Percentiles rank a stretch among this genome's conserved stretches.
These are phyloP conservation scores for Margaritifera margaritifera DNA, from an alignment of 2,888 invertebrate species.

Conservation along the genomic window DNA sequence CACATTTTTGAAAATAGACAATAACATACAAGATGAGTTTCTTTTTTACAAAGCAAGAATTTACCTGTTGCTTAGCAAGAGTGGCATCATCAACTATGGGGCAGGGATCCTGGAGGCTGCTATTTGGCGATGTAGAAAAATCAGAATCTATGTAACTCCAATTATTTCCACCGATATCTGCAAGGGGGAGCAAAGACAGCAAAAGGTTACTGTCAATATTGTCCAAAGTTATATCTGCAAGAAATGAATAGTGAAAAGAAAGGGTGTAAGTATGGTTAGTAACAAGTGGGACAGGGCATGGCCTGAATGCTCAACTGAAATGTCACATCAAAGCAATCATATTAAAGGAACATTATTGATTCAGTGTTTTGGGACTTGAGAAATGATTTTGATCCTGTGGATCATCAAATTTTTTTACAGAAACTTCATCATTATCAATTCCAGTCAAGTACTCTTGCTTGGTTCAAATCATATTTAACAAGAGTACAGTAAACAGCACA, in stretches of 20 bases:
- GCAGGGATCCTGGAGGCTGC: conserved; percentile 34
- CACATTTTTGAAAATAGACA: not conserved
- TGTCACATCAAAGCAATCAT: too few relatives aligned
- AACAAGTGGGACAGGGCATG: too few relatives aligned
- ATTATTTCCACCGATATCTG: conserved; percentile 54
- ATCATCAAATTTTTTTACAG: too few relatives aligned
- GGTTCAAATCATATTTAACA: too few relatives aligned
- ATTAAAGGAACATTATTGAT: too few relatives aligned
- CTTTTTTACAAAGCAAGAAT: not conserved
- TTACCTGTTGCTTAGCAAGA: conserved; percentile 63
- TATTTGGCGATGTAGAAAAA: conserved; percentile 36
- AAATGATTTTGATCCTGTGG: too few relatives aligned
- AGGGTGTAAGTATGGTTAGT: conserved; percentile 4
- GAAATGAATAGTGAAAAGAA: conserved; percentile 18
- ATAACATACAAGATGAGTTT: not conserved
- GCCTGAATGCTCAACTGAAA: too few relatives aligned
- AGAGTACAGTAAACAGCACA: too few relatives aligned
- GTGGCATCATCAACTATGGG: conserved; percentile 54
- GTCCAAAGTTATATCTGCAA: conserved; percentile 54
- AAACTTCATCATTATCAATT: too few relatives aligned
- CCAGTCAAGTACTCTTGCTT: too few relatives aligned
- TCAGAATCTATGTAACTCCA: conserved; percentile 61
- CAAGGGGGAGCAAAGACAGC: conserved; percentile 53
- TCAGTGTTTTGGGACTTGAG: too few relatives aligned
- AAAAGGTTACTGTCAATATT: conserved; percentile 51